phyloP scores from a whole-genome alignment of 2,113 vertebrate genomes.

The Mesembrinibis cayennensis region DNA sequence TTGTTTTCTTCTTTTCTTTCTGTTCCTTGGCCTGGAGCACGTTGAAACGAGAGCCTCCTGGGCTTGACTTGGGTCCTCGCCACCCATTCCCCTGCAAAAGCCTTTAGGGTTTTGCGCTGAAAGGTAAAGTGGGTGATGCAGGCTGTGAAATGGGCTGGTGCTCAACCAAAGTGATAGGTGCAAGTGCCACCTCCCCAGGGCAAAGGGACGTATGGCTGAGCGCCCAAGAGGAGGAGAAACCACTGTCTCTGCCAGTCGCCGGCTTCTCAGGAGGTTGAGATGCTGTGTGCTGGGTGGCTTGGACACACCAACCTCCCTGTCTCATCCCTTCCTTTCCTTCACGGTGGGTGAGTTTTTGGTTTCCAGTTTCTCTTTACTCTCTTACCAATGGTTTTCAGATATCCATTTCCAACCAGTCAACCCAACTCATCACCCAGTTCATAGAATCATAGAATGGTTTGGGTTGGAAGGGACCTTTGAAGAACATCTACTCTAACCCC shows the following conservation, averaged over 20 bases:
- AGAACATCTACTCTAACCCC: neutral
- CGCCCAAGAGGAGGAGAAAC: neutral
- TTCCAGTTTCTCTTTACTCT: neutral
- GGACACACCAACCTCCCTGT: neutral
- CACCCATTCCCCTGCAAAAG: neutral
- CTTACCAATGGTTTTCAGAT: neutral
- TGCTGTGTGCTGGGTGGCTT: neutral
- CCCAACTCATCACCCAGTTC: neutral
- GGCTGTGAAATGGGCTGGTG: neutral
- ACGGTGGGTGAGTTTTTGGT: neutral
- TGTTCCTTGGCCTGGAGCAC: neutral
- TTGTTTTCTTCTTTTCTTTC: neutral
- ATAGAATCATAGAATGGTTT: neutral
- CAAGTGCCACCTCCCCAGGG: neutral
- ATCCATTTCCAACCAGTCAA: neutral
- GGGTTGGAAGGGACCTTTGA: neutral
- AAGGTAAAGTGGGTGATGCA: neutral
- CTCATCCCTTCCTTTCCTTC: neutral
- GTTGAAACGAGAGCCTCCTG: neutral
- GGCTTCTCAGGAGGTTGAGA: neutral
- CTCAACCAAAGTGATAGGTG: neutral
- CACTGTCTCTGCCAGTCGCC: neutral
- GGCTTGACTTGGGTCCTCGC: neutral
- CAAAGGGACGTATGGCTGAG: neutral
- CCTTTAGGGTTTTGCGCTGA: neutral